Evolutionary conservation across 1,140 invertebrate genomes (phyloP).

Genomic region (Microplitis mediator): DNA sequence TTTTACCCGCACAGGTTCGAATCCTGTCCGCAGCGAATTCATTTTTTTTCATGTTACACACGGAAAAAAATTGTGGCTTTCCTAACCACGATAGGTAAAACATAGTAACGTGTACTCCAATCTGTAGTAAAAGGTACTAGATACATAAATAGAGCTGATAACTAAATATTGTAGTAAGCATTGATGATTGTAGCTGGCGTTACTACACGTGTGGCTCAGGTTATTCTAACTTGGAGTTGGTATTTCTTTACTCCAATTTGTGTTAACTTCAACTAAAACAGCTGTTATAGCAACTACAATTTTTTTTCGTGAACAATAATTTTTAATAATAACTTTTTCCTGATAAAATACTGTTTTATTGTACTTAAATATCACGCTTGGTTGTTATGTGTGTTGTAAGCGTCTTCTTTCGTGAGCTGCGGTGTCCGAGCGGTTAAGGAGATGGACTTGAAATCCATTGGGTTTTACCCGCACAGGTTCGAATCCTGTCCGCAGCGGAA

Average conservation of each 20-base stretch:
- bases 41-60: slow-evolving; percentile 43
- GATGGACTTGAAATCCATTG: neutral
- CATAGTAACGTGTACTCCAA: too few relatives aligned
- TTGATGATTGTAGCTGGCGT: too few relatives aligned
- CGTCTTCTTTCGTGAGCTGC: neutral
- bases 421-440: neutral
- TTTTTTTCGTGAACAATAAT: too few relatives aligned
- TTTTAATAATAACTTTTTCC: neutral
- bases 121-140: too few relatives aligned
- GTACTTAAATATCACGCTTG: neutral
- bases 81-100: too few relatives aligned
- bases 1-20: slow-evolving; percentile 78
- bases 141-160: too few relatives aligned
- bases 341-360: neutral
- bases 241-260: too few relatives aligned
- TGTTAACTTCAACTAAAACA: too few relatives aligned
- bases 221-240: too few relatives aligned
- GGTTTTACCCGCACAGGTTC: neutral
- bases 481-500: slow-evolving; percentile 19
- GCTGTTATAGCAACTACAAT: too few relatives aligned
- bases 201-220: too few relatives aligned
- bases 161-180: too few relatives aligned
- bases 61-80: neutral
- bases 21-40: slow-evolving; percentile 73
- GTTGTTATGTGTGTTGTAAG: neutral